phyloP scores from a whole-genome alignment of 2,888 invertebrate species.

The Philhelius pedissequus region DNA sequence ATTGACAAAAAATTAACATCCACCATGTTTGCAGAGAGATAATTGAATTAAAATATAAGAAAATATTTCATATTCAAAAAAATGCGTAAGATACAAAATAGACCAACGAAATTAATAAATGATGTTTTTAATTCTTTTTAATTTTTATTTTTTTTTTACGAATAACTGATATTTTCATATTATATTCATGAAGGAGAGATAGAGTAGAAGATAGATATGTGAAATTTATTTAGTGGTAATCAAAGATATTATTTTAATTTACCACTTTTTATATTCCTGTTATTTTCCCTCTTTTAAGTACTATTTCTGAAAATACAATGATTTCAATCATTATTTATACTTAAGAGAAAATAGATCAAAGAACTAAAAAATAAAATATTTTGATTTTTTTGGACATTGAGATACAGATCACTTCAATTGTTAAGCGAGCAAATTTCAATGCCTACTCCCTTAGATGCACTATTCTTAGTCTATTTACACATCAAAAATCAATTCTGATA shows the following conservation, averaged over 20 bases:
- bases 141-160: not conserved
- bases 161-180: conserved; percentile 31
- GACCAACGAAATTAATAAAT: not conserved
- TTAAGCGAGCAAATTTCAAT: conserved; percentile 8
- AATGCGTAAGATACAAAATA: not conserved
- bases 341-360: conserved; percentile 20
- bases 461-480: not conserved
- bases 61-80: not conserved
- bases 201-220: conserved; percentile 52
- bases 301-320: conserved; percentile 50
- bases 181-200: conserved; percentile 27
- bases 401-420: conserved; percentile 48
- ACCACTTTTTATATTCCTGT: not conserved
- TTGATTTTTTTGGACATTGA: conserved; percentile 60
- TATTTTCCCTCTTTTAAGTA: conserved; percentile 39
- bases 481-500: not conserved
- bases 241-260: conserved; percentile 8
- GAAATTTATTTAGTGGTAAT: conserved; percentile 31
- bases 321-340: conserved; percentile 27
- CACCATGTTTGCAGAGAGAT: not conserved
- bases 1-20: not conserved
- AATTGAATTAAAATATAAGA: not conserved
- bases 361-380: conserved; percentile 12
- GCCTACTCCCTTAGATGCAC: conserved; percentile 5
- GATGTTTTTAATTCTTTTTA: not conserved